Base-by-base conservation (phyloP, 2,888 invertebrate species). In the Didymodactylos carnosus region DNA sequence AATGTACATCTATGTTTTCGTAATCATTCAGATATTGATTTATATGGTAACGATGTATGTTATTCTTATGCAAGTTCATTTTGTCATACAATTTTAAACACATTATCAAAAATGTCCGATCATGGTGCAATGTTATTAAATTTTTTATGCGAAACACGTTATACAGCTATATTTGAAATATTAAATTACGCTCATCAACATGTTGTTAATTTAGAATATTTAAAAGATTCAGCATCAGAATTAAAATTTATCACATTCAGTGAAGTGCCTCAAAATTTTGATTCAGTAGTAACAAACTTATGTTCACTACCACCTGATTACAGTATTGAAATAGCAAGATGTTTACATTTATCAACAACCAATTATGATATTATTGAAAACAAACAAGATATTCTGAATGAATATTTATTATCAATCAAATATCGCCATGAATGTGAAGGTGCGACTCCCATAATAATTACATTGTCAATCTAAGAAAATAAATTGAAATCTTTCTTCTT, bases 141-240 rank as follows among this genome's bases (percentile, higher is more conserved):
- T 71, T 82, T 82, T 76, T 75, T 82, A 72, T 78, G 78, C 8
- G 72, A 75, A 8, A 80, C 79, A 70, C 75, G 78, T 53, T 80
- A 80, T 73, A 84, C 84, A 11, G 81, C 80, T n/a, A 81, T 84
- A n/a, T 80, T 82, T 79, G 85, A 85, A 77, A 80, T 84, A 49
- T 78, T 84, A 7, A 81, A 82, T 41, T 83, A 83, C 14, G 76
- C 78, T 7, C 81, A 83, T 77, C 84, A 84, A 76, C 84, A 84
- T 78, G 81, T 85, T 25, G 84, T 83, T 72, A 80, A 84, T 76
- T 78, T 84, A 6, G 81, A 82, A n/a, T 76, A 81, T 76, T 77
- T 84, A 53, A 72, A 77, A 39, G 77, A 78, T 2, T 19, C 16
- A 19, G 5, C 2, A 2, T 29, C 62, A 2, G 35, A 62, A 62